These are phyloP conservation scores for Melitaea cinxia DNA, from an alignment of 1,140 invertebrate species.

Conservation along the genomic window DNA sequence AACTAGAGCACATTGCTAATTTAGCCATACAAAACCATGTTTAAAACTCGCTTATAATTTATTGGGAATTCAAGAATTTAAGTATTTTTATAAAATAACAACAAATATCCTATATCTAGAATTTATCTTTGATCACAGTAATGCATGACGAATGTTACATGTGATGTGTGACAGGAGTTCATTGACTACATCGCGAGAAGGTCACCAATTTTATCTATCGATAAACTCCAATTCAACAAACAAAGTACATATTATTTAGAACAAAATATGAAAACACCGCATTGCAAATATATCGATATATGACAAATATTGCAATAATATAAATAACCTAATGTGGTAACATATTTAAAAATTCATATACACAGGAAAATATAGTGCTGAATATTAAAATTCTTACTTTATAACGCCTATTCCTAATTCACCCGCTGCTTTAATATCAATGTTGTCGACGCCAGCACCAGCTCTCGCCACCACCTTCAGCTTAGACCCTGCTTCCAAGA, in stretches of 20 bases:
- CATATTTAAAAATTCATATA: neutral
- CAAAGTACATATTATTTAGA: neutral
- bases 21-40: too few relatives aligned
- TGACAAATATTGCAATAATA: too few relatives aligned
- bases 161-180: slow-evolving; percentile 25
- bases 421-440: slow-evolving; percentile 94
- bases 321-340: too few relatives aligned
- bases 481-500: slow-evolving; percentile 89
- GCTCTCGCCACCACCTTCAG: slow-evolving; percentile 96
- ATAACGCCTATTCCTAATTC: slow-evolving; percentile 94
- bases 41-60: too few relatives aligned
- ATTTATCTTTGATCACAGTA: neutral
- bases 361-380: neutral
- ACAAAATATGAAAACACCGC: neutral
- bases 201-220: slow-evolving; percentile 8
- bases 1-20: too few relatives aligned
- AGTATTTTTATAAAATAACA: too few relatives aligned
- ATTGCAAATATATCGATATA: too few relatives aligned
- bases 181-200: slow-evolving; percentile 17
- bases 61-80: too few relatives aligned
- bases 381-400: slow-evolving; percentile 87
- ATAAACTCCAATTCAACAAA: neutral
- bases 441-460: slow-evolving; percentile 98
- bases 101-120: neutral
- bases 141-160: neutral